Conservation (phyloP, 2,797 vertebrate species). For the Lithobates pipiens region DNA sequence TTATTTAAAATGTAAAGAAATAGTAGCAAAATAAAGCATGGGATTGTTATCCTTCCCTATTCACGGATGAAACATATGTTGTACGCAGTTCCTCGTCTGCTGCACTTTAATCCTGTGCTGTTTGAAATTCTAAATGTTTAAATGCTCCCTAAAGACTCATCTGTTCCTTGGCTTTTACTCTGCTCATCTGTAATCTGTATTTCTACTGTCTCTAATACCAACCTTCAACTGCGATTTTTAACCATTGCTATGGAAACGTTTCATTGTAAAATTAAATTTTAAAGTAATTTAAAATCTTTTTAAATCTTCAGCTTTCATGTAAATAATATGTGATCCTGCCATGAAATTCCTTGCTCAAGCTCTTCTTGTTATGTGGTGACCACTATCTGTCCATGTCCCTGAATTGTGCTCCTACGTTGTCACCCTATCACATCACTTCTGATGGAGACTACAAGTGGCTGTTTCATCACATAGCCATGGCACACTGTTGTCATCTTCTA, state of each 20-base stretch:
- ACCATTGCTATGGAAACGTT: neutral
- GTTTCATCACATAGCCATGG: too few species aligned
- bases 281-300: neutral
- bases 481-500: too few species aligned
- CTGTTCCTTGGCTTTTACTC: neutral
- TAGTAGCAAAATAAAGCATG: neutral
- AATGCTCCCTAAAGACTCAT: neutral
- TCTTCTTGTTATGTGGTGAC: too few species aligned
- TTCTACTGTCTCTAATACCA: neutral
- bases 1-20: neutral
- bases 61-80: neutral
- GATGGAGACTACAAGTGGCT: too few species aligned
- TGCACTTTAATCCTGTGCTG: neutral
- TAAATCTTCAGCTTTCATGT: neutral
- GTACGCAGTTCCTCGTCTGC: neutral
- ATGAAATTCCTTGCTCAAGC: too few species aligned
- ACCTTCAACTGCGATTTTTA: neutral
- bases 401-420: too few species aligned
- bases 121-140: neutral
- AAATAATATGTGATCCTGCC: neutral
- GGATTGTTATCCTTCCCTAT: neutral
- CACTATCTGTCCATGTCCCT: too few species aligned
- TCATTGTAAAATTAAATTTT: too few species aligned
- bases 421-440: too few species aligned
- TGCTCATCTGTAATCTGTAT: neutral